A percentile compares a stretch with the other conserved stretches of the same genome.
Conservation (phyloP, 1,140 invertebrate species). For the Battus philenor region DNA sequence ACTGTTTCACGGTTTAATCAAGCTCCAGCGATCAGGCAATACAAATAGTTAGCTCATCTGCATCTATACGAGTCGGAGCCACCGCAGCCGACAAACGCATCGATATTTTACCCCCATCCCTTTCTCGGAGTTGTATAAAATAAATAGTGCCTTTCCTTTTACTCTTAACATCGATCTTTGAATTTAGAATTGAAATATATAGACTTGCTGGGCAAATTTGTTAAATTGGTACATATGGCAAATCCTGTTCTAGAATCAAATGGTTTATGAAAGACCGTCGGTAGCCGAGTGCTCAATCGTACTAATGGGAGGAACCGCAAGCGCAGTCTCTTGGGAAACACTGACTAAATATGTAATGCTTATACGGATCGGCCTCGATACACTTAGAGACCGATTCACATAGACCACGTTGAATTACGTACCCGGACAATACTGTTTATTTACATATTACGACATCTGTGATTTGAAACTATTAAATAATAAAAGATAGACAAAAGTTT, state of each 20-base stretch:
- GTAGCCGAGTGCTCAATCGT: slow-evolving; percentile 48
- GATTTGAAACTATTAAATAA: too few relatives aligned
- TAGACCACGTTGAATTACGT: slow-evolving; percentile 35
- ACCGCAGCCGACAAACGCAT: slow-evolving; percentile 40
- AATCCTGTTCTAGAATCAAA: slow-evolving; percentile 18
- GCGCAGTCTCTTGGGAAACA: slow-evolving; percentile 48
- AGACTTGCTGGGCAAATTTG: slow-evolving; percentile 6
- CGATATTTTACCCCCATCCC: slow-evolving; percentile 35
- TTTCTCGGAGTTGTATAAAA: slow-evolving; percentile 7
- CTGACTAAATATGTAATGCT: slow-evolving; percentile 64
- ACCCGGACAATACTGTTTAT: too few relatives aligned
- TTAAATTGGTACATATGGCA: slow-evolving; percentile 6
- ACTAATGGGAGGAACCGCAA: slow-evolving; percentile 64
- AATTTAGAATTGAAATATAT: slow-evolving; percentile 4
- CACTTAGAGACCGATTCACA: slow-evolving; percentile 35
- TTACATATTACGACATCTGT: too few relatives aligned
- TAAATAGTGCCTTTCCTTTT: slow-evolving; percentile 24
- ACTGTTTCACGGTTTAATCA: slow-evolving; percentile 73
- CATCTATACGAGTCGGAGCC: slow-evolving; percentile 67
- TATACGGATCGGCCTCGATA: slow-evolving; percentile 42
- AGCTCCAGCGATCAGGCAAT: slow-evolving; percentile 66
- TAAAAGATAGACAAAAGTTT: too few relatives aligned
- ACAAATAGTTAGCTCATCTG: slow-evolving; percentile 73
- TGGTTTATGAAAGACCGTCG: slow-evolving; percentile 13
- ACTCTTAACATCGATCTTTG: slow-evolving; percentile 28